Conservation (phyloP, 2,113 vertebrate genomes). For the Bufo bufo region DNA sequence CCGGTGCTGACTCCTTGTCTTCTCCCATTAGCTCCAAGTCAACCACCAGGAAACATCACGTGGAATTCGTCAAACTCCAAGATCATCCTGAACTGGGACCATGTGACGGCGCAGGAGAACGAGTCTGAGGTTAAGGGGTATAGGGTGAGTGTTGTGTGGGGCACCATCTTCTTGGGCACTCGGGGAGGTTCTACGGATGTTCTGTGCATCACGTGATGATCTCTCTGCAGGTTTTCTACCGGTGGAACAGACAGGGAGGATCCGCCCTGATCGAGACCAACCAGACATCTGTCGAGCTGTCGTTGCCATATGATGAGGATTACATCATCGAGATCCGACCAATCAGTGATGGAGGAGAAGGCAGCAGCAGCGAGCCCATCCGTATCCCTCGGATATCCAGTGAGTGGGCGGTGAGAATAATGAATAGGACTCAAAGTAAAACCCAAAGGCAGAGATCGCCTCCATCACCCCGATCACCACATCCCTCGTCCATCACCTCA, state of each 20-base stretch:
- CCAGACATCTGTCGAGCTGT: slow-evolving; percentile 91
- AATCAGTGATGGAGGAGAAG: slow-evolving; percentile 94
- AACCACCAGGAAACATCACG: slow-evolving; percentile 90
- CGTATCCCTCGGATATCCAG: slow-evolving; percentile 89
- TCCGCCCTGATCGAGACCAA: slow-evolving; percentile 91
- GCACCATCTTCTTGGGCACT: too few species aligned
- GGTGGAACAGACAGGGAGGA: slow-evolving; percentile 87
- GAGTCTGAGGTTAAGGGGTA: slow-evolving; percentile 98
- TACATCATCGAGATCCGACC: slow-evolving; percentile 94
- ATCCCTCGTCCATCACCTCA: too few species aligned
- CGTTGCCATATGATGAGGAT: slow-evolving; percentile 89
- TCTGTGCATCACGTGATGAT: not conserved
- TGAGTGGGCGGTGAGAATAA: slow-evolving; percentile 63
- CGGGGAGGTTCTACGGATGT: not conserved
- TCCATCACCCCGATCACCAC: not conserved
- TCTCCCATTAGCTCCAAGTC: slow-evolving; percentile 83
- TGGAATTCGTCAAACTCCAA: slow-evolving; percentile 97
- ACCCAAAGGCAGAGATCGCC: not conserved
- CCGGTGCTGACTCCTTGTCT: not conserved
- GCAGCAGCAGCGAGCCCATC: slow-evolving; percentile 92
- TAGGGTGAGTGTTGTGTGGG: slow-evolving; percentile 79
- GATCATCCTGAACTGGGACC: slow-evolving; percentile 97
- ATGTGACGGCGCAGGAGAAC: slow-evolving; percentile 94
- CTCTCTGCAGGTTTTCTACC: slow-evolving; percentile 85
- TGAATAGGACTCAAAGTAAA: not conserved